Conservation (phyloP, 2,113 vertebrate species). For the Corythaixoides concolor region DNA sequence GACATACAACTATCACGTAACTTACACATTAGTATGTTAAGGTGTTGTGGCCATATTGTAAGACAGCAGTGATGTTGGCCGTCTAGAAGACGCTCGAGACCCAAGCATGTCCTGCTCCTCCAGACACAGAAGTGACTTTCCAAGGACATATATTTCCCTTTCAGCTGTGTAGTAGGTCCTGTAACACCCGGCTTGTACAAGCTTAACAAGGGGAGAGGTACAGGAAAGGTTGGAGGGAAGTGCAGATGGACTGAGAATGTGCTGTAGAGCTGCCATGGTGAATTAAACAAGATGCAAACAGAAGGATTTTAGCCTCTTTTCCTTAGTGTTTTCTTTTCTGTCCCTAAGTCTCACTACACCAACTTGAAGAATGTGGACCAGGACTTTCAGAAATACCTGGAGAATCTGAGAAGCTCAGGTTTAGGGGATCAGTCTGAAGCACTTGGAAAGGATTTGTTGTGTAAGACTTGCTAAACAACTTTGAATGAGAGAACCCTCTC, state of each 20-base stretch:
- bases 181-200: accelerated
- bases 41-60: background rate
- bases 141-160: background rate
- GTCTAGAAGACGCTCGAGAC: background rate
- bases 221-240: background rate
- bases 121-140: background rate
- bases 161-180: background rate
- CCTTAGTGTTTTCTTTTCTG: background rate
- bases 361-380: background rate
- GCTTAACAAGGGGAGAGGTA: background rate
- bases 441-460: background rate
- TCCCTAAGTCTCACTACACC: background rate
- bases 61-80: background rate
- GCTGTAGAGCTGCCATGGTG: background rate
- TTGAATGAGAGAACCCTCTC: background rate
- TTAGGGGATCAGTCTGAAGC: background rate
- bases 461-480: background rate
- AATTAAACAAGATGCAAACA: background rate
- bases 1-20: background rate
- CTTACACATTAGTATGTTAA: background rate
- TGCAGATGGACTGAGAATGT: background rate
- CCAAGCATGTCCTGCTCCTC: background rate
- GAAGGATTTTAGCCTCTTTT: background rate
- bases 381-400: background rate
- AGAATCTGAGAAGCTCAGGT: background rate